Evolutionary conservation across 2,888 invertebrate species (phyloP), one percentile per base, ranked within the genome.

Genomic region (Drosophila setosimentum): DNA sequence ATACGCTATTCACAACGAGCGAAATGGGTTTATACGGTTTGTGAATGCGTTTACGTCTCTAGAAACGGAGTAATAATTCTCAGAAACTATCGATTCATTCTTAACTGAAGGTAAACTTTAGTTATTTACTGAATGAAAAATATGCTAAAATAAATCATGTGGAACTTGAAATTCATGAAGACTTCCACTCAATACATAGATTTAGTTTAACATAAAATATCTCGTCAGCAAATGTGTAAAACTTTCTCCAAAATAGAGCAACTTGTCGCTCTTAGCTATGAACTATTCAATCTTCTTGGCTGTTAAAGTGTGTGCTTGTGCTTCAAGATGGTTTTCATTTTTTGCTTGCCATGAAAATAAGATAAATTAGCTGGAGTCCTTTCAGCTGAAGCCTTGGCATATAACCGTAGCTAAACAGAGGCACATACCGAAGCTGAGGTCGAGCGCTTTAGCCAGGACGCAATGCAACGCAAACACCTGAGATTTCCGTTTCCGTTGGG

Each of bases 401-500:
- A 53, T 59, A 71, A 50, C 51, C 55, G 45, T 53, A 29, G 49
- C 45, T 35, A 21, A 58, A 32, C 45, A 24, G 29, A 49, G 48
- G 29, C n/a, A 45, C 30, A 55, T 48, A 50, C 49, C 32, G 66
- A 51, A n/a, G 51, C 21, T 58, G 55, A 40, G 58, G 76, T 42
- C 45, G 71, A 57, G 59, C 37, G 48, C 54, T 67, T 67, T 69
- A 33, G 49, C 24, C 54, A 62, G 54, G 40, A 54, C 51, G 40
- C 42, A 73, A 69, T 64, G 69, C 89, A 87, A 74, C 70, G 84
- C 87, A 85, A 86, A 86, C 85, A 86, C 89, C 91, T 86, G 85
- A 86, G 85, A 86, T 86, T 86, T 86, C 91, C 91, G 85, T 67
- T 90, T 86, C 85, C 85, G 89, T 30, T 87, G 87, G 85, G 90